Conservation (phyloP, 2,113 vertebrate genomes). For the Neolamprologus ventralis region DNA sequence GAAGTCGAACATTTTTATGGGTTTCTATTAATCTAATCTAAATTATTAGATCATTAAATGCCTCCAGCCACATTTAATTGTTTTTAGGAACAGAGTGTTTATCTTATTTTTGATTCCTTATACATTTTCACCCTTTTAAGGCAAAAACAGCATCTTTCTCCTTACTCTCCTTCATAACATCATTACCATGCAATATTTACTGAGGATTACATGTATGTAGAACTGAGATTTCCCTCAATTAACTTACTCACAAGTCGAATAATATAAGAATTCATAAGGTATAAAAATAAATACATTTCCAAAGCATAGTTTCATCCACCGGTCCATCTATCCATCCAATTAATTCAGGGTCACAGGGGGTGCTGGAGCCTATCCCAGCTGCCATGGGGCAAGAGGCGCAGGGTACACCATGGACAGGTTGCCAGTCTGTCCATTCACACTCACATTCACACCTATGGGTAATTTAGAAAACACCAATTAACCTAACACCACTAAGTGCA, state of each 20-base stretch:
- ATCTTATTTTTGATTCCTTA: background rate
- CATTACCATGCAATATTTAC: background rate
- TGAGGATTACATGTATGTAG: background rate
- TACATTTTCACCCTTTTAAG: background rate
- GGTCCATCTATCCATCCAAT: background rate
- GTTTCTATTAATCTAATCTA: background rate
- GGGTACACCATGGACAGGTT: background rate
- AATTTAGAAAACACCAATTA: background rate
- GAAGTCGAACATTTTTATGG: background rate
- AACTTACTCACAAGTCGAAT: background rate
- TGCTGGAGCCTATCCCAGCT: background rate
- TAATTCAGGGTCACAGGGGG: background rate
- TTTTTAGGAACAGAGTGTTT: background rate
- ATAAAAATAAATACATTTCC: background rate
- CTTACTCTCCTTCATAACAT: background rate
- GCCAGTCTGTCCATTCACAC: background rate
- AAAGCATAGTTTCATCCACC: background rate
- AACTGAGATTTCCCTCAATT: background rate
- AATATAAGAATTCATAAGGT: background rate
- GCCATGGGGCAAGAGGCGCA: background rate
- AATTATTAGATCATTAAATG: background rate
- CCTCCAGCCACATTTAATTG: background rate
- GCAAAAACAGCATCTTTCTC: background rate
- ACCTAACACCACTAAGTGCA: background rate
- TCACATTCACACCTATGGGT: background rate